These are phyloP conservation scores for Mya arenaria DNA, from an alignment of 1,140 invertebrate species.

Conservation along the genomic window DNA sequence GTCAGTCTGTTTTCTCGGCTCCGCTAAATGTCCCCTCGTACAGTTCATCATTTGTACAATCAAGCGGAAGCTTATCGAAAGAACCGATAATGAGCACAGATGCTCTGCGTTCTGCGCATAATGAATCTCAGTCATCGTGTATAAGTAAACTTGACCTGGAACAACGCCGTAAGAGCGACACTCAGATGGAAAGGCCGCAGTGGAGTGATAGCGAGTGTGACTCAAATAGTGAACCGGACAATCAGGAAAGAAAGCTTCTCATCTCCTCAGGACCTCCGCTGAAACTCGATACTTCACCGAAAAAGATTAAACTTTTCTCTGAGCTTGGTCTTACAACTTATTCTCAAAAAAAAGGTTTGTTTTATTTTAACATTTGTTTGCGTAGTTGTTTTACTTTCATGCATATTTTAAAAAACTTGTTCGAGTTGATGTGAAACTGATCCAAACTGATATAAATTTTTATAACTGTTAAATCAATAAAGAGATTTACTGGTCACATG, in stretches of 20 bases:
- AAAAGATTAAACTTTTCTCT: slow-evolving; percentile 71
- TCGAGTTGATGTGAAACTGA: no score
- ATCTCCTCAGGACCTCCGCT: slow-evolving; percentile 68
- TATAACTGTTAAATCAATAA: no score
- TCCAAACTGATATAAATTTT: no score
- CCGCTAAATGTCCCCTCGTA: slow-evolving; percentile 47
- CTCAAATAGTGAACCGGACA: slow-evolving; percentile 60
- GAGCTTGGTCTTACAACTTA: slow-evolving; percentile 70
- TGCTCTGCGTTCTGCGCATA: background rate
- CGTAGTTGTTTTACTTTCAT: no score
- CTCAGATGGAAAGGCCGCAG: slow-evolving; percentile 55
- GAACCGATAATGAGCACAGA: background rate
- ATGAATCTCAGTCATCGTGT: slow-evolving; percentile 46
- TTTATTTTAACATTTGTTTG: no score
- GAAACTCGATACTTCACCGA: slow-evolving; percentile 65
- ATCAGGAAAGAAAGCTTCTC: slow-evolving; percentile 60
- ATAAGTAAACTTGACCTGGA: slow-evolving; percentile 70
- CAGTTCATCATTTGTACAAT: slow-evolving; percentile 33
- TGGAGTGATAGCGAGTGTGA: slow-evolving; percentile 72
- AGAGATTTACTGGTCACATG: no score
- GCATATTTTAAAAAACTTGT: no score
- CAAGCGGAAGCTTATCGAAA: background rate
- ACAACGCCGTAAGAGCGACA: slow-evolving; percentile 61
- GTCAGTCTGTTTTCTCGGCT: background rate
- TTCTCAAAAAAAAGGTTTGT: slow-evolving; percentile 71